Base-by-base conservation (phyloP, 2,888 invertebrate species). In the Phragmatobia fuliginosa region DNA sequence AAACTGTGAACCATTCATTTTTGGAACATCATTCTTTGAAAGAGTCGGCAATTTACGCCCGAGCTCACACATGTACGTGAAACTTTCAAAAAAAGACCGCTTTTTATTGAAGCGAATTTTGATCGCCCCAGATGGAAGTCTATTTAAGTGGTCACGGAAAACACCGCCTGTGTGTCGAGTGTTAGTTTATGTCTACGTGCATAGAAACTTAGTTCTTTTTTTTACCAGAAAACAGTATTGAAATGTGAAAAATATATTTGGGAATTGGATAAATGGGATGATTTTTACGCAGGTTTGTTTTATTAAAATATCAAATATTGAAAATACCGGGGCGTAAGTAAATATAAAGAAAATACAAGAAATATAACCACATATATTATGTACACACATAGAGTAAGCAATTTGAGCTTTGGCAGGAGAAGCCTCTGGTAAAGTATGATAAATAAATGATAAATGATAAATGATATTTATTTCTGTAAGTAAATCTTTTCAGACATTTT, bases 61-160 rank as follows among this genome's bases (percentile, higher is more conserved):
- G 49, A 49, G 49, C n/a, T 10, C 52, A 25, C 52, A 52, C 14
- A 14, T 49, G 21, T 21, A 49, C 52, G 52, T 25, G 11, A 25
- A 2, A 52, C 25, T 52, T 52, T 25, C 21, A 45, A 21, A n/a
- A 49, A n/a, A n/a, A 49, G 10, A 3, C 49, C 52, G 2, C 5
- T n/a, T 52, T 49, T 52, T 25, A 25, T 52, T 52, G 52, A 11
- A 52, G 52, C 25, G 25, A n/a, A 52, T 52, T 52, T 52, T 52
- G 52, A 52, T 52, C 25, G 52, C 52, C 25, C n/a, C 52, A 52
- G 25, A 52, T 25, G 52, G 52, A 21, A 25, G 52, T 52, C 0
- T n/a, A 49, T 49, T 49, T 49, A n/a, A 49, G 49, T 49, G n/a
- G n/a, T 52, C 25, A 52, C 52, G 52, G 52, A 52, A 52, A 25